phyloP scores from a whole-genome alignment of 1,140 invertebrate genomes.

The Lanistes nyassanus region DNA sequence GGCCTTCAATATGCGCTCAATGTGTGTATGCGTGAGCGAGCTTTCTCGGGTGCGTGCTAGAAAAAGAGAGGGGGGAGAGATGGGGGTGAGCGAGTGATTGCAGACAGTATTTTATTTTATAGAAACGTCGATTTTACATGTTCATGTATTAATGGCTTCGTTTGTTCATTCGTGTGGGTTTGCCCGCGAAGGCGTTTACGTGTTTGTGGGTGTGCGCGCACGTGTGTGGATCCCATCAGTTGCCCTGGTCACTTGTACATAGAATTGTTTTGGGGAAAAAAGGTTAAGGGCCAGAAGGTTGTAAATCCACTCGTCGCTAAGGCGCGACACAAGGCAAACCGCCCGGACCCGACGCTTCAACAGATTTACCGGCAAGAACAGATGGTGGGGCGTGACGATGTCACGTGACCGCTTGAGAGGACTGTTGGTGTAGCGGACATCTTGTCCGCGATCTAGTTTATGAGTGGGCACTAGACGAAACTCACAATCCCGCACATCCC shows the following conservation, averaged over 20 bases:
- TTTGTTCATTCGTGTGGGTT: background rate
- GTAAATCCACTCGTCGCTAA: background rate
- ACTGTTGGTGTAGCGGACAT: background rate
- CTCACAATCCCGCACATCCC: background rate
- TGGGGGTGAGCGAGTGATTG: too few relatives aligned
- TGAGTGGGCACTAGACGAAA: background rate
- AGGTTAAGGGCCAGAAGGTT: background rate
- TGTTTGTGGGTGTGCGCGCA: slow-evolving; percentile 3
- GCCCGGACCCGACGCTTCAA: background rate
- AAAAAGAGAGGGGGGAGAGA: too few relatives aligned
- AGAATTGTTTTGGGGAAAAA: background rate
- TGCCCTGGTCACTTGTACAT: background rate
- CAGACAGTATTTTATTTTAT: too few relatives aligned
- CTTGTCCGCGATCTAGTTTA: background rate
- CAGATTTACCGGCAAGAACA: background rate
- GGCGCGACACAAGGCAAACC: background rate
- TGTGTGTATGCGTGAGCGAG: background rate
- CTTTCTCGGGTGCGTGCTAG: background rate
- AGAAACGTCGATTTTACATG: too few relatives aligned
- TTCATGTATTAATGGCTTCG: too few relatives aligned
- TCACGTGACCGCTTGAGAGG: background rate
- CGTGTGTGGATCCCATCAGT: background rate
- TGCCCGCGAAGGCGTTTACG: background rate
- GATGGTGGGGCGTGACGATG: background rate
- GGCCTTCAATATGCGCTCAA: background rate